A percentile compares a stretch with the other conserved stretches of the same genome.
These are phyloP conservation scores for Tridacna crocea DNA, from an alignment of 2,888 invertebrate species.

Conservation along the genomic window DNA sequence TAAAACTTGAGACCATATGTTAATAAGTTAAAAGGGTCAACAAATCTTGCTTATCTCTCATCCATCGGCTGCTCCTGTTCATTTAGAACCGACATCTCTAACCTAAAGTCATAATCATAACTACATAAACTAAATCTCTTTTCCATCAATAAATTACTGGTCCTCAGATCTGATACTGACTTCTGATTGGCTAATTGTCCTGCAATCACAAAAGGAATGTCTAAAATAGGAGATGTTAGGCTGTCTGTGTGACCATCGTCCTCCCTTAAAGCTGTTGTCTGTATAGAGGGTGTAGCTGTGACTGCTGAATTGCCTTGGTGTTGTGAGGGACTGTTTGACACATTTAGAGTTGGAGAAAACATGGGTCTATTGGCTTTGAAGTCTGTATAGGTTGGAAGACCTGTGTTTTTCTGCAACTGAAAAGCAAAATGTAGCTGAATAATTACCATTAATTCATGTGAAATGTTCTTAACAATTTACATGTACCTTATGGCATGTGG, in stretches of 20 bases:
- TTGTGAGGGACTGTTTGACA: slow-evolving; percentile 32
- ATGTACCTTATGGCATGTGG: no score
- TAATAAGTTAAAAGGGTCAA: no score
- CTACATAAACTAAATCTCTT: slow-evolving; percentile 38
- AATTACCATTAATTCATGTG: no score
- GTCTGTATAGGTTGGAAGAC: slow-evolving; percentile 42
- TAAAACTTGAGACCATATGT: no score
- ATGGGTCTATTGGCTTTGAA: slow-evolving; percentile 19
- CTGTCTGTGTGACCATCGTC: not conserved
- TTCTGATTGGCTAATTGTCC: not conserved
- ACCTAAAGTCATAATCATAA: slow-evolving; percentile 56
- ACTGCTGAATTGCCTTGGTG: slow-evolving; percentile 27
- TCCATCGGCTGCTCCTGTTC: slow-evolving; percentile 36
- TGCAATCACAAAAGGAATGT: slow-evolving; percentile 18
- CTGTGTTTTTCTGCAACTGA: not conserved
- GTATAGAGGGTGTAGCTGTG: slow-evolving; percentile 26
- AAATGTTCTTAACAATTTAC: no score
- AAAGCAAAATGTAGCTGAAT: no score
- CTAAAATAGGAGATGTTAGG: not conserved
- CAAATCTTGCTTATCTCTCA: not conserved
- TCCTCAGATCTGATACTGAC: slow-evolving; percentile 18
- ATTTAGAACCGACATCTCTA: slow-evolving; percentile 40
- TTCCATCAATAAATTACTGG: slow-evolving; percentile 32
- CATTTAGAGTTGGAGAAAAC: slow-evolving; percentile 42
- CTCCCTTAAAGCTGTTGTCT: not conserved